Evolutionary conservation across 2,888 invertebrate species (phyloP).

Genomic region (Pollenia labialis): DNA sequence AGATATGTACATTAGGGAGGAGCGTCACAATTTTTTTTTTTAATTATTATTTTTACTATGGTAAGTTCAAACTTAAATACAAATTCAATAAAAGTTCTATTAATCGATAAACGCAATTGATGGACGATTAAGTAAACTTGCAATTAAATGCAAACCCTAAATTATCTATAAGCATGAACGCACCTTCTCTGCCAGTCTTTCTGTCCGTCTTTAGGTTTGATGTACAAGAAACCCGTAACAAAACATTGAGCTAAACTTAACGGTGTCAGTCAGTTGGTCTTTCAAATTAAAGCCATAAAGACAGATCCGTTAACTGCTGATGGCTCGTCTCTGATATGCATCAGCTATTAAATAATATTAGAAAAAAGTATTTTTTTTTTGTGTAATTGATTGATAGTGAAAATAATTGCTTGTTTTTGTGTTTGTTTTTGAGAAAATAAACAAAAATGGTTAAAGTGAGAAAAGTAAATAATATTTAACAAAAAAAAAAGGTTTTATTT

Average conservation of each 20-base stretch:
- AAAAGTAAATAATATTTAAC: constrained; percentile 29
- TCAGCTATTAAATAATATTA: constrained; percentile 29
- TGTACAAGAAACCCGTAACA: constrained; percentile 49
- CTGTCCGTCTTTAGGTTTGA: constrained; percentile 3
- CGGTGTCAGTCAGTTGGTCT: constrained; percentile 62
- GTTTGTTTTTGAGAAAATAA: not conserved
- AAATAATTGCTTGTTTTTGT: constrained; percentile 41
- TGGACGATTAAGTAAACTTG: too few species aligned
- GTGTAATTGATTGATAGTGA: constrained; percentile 57
- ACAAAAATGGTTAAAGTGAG: constrained; percentile 70
- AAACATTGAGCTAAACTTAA: constrained; percentile 45
- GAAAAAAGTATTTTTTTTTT: constrained; percentile 28
- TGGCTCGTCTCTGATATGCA: constrained; percentile 54
- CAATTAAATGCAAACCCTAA: too few species aligned
- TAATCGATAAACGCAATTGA: too few species aligned
- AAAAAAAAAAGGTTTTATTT: not conserved
- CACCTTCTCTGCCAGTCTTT: not conserved
- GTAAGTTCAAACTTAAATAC: too few species aligned
- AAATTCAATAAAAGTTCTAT: too few species aligned
- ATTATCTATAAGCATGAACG: not conserved
- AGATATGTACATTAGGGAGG: too few species aligned
- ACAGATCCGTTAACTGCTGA: constrained; percentile 48
- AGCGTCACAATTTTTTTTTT: too few species aligned
- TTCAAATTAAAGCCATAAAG: constrained; percentile 49
- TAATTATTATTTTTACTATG: too few species aligned